Conservation (phyloP, 1,140 invertebrate genomes). For the Leptinotarsa undecemlineata region DNA sequence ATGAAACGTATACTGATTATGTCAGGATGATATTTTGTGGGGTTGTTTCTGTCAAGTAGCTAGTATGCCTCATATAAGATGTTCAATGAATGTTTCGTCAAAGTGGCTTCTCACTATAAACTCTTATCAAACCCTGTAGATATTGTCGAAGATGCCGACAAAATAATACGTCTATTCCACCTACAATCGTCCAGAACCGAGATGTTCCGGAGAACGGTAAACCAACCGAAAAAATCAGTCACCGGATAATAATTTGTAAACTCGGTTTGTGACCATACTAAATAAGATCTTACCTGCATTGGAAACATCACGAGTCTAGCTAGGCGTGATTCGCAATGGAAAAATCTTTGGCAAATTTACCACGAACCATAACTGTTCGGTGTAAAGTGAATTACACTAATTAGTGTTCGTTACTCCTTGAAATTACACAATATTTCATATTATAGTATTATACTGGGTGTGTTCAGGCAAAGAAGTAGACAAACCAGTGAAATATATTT, state of each 20-base stretch:
- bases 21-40: too few relatives aligned
- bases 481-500: background rate
- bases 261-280: constrained; percentile 28
- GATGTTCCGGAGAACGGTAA: background rate
- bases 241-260: constrained; percentile 19
- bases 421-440: constrained; percentile 16
- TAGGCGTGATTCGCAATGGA: constrained; percentile 26
- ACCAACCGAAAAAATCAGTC: constrained; percentile 5
- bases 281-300: constrained; percentile 33
- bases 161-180: too few relatives aligned
- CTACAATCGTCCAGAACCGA: constrained; percentile 3
- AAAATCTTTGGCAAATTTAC: constrained; percentile 27
- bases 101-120: too few relatives aligned
- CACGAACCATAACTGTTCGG: constrained; percentile 31
- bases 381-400: constrained; percentile 28
- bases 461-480: background rate
- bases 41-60: too few relatives aligned
- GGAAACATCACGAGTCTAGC: constrained; percentile 30
- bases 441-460: constrained; percentile 10
- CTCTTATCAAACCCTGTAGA: too few relatives aligned
- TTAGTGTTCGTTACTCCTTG: constrained; percentile 18
- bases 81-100: too few relatives aligned
- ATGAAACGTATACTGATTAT: too few relatives aligned
- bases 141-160: too few relatives aligned
- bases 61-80: too few relatives aligned